These are phyloP conservation scores for Ondatra zibethicus DNA, from an alignment of 2,113 vertebrate genomes.

Conservation along the genomic window DNA sequence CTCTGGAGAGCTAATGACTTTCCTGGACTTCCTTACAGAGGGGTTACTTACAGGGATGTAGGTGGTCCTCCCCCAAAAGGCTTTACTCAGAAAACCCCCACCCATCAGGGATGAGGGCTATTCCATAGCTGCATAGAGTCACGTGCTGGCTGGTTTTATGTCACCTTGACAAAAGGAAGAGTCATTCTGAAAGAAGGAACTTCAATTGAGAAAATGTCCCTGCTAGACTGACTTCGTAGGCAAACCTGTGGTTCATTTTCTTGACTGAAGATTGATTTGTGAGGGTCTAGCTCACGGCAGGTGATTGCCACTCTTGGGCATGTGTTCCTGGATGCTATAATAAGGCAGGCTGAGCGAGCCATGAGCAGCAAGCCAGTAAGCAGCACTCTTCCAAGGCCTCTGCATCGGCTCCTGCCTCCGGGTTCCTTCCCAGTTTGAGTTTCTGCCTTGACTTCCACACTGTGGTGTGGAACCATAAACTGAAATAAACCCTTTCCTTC, in stretches of 20 bases:
- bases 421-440: not conserved
- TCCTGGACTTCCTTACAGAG: not conserved
- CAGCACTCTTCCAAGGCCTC: not conserved
- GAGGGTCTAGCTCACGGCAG: not conserved
- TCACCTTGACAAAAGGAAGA: not conserved
- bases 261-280: not conserved
- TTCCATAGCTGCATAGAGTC: not conserved
- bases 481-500: not conserved
- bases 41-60: not conserved
- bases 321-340: not conserved
- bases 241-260: not conserved
- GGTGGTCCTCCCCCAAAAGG: not conserved
- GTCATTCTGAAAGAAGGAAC: not conserved
- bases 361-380: not conserved
- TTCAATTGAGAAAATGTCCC: not conserved
- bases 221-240: not conserved
- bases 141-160: not conserved
- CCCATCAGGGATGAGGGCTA: not conserved
- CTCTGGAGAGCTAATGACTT: too few species aligned
- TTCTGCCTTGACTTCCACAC: not conserved
- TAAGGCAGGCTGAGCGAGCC: not conserved
- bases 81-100: not conserved
- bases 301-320: not conserved
- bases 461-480: not conserved
- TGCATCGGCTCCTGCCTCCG: not conserved